A percentile compares a stretch with the other conserved stretches of the same genome.
These are phyloP conservation scores for Leptodirus hochenwartii DNA, from an alignment of 2,888 invertebrate genomes.

Conservation along the genomic window DNA sequence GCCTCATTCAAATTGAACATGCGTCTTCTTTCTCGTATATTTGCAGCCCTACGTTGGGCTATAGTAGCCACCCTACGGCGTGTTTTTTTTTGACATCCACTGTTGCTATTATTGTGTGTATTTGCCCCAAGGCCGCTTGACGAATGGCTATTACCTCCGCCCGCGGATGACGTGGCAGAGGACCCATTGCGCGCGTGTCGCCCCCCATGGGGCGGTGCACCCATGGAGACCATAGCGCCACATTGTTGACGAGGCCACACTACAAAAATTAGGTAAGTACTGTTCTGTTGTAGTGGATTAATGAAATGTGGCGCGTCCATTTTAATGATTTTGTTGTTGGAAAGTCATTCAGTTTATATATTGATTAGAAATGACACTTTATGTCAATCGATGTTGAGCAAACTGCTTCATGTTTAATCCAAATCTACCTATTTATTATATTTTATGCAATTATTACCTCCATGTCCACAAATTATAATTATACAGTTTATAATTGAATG, in stretches of 20 bases:
- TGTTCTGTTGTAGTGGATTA: neutral
- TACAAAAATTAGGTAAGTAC: no score
- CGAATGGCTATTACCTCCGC: conserved; percentile 4
- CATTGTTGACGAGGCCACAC: conserved; percentile 39
- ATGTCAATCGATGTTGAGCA: no score
- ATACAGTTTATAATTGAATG: no score
- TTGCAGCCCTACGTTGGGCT: conserved; percentile 80
- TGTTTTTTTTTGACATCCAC: conserved; percentile 53
- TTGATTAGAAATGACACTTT: no score
- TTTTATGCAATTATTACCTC: no score
- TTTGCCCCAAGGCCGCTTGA: conserved; percentile 10
- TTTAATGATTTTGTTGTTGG: no score
- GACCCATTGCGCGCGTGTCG: conserved; percentile 20
- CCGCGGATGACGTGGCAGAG: conserved; percentile 5
- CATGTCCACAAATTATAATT: no score
- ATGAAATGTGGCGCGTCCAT: no score
- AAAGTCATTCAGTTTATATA: no score
- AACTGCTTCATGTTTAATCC: no score
- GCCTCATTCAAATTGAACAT: conserved; percentile 96
- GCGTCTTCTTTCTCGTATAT: conserved; percentile 78
- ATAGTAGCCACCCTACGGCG: conserved; percentile 77
- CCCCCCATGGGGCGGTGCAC: conserved; percentile 25
- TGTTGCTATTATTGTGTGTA: conserved; percentile 20
- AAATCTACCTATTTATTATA: no score
- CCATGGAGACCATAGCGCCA: conserved; percentile 27